Percentiles rank a stretch among this genome's conserved stretches.
These are phyloP conservation scores for Mugil cephalus DNA, from an alignment of 2,113 vertebrate genomes.

Conservation along the genomic window DNA sequence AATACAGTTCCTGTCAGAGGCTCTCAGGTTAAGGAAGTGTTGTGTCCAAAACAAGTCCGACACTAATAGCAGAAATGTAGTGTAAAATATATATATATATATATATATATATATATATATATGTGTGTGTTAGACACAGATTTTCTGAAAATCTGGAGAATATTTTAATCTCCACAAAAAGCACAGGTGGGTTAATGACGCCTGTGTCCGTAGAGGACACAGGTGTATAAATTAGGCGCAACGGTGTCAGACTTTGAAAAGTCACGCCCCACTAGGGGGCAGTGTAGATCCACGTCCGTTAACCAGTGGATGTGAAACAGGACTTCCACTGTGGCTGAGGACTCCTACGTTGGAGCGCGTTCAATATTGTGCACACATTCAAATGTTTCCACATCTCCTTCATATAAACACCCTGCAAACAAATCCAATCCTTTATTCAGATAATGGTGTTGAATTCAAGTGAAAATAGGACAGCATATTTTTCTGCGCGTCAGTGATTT, in stretches of 20 bases:
- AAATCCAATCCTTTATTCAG: not conserved
- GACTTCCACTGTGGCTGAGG: not conserved
- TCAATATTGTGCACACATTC: not conserved
- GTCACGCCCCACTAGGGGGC: constrained; percentile 71
- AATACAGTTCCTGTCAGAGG: no score
- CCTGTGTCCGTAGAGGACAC: no score
- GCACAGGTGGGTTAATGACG: no score
- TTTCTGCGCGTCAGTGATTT: not conserved
- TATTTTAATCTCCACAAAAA: no score
- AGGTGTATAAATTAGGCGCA: no score
- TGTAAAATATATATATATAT: no score
- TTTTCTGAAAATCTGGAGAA: no score
- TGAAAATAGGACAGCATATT: not conserved
- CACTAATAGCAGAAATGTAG: no score
- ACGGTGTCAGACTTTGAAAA: constrained; percentile 5
- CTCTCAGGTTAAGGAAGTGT: no score
- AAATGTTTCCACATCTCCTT: not conserved
- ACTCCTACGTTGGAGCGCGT: not conserved
- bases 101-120: no score
- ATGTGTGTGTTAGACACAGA: no score
- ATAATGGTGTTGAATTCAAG: not conserved
- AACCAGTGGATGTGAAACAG: not conserved
- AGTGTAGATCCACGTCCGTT: constrained; percentile 38
- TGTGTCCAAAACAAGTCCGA: no score
- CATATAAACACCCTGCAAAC: not conserved